Percentiles rank a stretch among this genome's conserved stretches.
These are phyloP conservation scores for Autographa gamma DNA, from an alignment of 2,888 invertebrate genomes.

Conservation along the genomic window DNA sequence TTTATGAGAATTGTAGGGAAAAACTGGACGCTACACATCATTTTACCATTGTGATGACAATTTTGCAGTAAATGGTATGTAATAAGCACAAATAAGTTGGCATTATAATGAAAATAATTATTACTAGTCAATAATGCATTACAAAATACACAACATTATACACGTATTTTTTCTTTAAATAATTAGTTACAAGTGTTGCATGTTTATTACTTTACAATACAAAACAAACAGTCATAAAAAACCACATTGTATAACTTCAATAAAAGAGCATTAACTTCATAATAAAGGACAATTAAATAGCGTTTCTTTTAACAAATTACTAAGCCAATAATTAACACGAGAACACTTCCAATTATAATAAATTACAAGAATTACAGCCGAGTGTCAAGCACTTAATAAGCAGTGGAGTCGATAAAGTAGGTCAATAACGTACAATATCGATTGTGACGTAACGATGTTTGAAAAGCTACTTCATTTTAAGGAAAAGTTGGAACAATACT, in stretches of 20 bases:
- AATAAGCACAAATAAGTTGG: too few species aligned
- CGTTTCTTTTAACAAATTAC: constrained; percentile 6
- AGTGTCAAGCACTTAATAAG: constrained; percentile 13
- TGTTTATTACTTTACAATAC: not conserved
- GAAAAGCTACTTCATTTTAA: constrained; percentile 5
- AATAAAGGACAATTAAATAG: not conserved
- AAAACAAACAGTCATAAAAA: not conserved
- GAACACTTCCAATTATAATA: constrained; percentile 9
- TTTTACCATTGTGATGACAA: too few species aligned
- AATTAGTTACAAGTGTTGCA: not conserved
- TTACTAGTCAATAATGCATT: too few species aligned
- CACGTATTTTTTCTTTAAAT: too few species aligned
- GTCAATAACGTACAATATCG: constrained; percentile 31
- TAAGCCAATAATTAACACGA: constrained; percentile 10
- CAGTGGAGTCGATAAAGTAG: constrained; percentile 27
- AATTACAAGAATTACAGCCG: constrained; percentile 16
- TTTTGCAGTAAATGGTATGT: too few species aligned
- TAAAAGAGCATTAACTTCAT: not conserved
- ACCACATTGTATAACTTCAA: not conserved
- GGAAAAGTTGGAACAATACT: not conserved
- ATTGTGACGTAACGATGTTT: constrained; percentile 12
- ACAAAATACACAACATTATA: too few species aligned
- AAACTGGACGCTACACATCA: too few species aligned
- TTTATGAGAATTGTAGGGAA: too few species aligned
- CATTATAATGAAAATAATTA: too few species aligned